These are phyloP conservation scores for Pollenia griseotomentosa DNA, from an alignment of 2,888 invertebrate species.

Conservation along the genomic window DNA sequence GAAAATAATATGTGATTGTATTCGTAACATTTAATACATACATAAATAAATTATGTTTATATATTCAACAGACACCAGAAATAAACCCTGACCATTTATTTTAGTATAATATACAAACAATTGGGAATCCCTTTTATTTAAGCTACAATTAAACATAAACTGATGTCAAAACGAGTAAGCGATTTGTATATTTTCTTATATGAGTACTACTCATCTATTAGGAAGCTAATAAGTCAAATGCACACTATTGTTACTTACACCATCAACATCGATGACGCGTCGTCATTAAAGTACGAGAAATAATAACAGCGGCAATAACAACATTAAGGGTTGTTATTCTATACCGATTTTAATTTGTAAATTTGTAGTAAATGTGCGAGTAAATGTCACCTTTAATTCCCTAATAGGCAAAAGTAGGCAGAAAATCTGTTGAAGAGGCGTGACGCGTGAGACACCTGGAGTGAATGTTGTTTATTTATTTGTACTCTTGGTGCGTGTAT, in stretches of 20 bases:
- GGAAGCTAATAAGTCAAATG: slow-evolving; percentile 79
- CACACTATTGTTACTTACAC: slow-evolving; percentile 58
- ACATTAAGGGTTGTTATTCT: slow-evolving; percentile 59
- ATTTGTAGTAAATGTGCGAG: slow-evolving; percentile 40
- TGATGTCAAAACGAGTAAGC: slow-evolving; percentile 60
- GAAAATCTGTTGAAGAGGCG: slow-evolving; percentile 78
- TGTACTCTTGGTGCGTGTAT: slow-evolving; percentile 22
- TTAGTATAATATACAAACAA: too few relatives aligned
- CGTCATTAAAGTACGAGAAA: slow-evolving; percentile 2
- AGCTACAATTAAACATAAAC: slow-evolving; percentile 62
- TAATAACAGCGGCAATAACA: slow-evolving; percentile 36
- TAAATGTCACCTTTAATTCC: slow-evolving; percentile 58
- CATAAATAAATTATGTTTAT: too few relatives aligned
- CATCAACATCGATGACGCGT: slow-evolving; percentile 32
- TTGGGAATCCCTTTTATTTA: slow-evolving; percentile 39
- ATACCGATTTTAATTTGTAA: slow-evolving; percentile 28
- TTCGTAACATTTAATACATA: too few relatives aligned
- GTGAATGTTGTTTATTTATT: slow-evolving; percentile 79
- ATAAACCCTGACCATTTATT: too few relatives aligned
- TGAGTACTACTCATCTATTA: slow-evolving; percentile 69
- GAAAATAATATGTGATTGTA: too few relatives aligned
- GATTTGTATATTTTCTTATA: slow-evolving; percentile 49
- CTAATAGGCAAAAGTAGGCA: slow-evolving; percentile 65
- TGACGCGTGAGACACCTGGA: slow-evolving; percentile 83
- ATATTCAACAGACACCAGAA: too few relatives aligned